A percentile compares a stretch with the other conserved stretches of the same genome.
phyloP scores from a whole-genome alignment of 2,797 vertebrate species.

The Gymnoscopelus microlampas region DNA sequence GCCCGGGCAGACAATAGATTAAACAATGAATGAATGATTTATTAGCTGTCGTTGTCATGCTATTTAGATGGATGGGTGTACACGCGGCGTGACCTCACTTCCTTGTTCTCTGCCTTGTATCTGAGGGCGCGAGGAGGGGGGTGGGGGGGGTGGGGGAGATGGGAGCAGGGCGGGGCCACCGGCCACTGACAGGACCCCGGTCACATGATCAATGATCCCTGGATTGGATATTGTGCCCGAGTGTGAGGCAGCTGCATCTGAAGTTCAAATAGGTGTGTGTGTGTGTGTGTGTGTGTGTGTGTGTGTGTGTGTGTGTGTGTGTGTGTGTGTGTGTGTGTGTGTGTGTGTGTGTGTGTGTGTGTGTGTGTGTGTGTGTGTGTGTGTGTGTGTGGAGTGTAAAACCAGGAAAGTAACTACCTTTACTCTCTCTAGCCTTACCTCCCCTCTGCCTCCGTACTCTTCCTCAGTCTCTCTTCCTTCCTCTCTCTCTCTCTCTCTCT shows the following conservation, averaged over 20 bases:
- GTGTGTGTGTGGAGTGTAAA: slow-evolving; percentile 47
- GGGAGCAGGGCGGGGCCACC: slow-evolving; percentile 73
- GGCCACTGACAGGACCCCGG: slow-evolving; percentile 81
- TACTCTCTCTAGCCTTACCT: slow-evolving; percentile 73
- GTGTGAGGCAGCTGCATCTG: slow-evolving; percentile 72
- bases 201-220: slow-evolving; percentile 83
- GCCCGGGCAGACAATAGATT: slow-evolving; percentile 82
- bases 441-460: slow-evolving; percentile 39
- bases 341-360: slow-evolving; percentile 25
- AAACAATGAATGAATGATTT: slow-evolving; percentile 87
- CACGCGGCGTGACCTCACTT: slow-evolving; percentile 82
- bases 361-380: slow-evolving; percentile 3
- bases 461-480: slow-evolving; percentile 21
- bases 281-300: slow-evolving; percentile 7
- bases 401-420: slow-evolving; percentile 79
- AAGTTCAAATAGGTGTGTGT: slow-evolving; percentile 66
- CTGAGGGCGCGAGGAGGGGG: slow-evolving; percentile 62
- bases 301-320: slow-evolving; percentile 16
- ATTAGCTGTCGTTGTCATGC: slow-evolving; percentile 84
- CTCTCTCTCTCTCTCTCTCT: slow-evolving; percentile 6
- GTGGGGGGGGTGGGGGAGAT: slow-evolving; percentile 34
- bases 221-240: slow-evolving; percentile 68
- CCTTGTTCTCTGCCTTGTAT: slow-evolving; percentile 82
- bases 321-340: slow-evolving; percentile 22
- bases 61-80: slow-evolving; percentile 86